Evolutionary conservation across 2,113 vertebrate genomes (phyloP).

Genomic region (Tyrannus savana): DNA sequence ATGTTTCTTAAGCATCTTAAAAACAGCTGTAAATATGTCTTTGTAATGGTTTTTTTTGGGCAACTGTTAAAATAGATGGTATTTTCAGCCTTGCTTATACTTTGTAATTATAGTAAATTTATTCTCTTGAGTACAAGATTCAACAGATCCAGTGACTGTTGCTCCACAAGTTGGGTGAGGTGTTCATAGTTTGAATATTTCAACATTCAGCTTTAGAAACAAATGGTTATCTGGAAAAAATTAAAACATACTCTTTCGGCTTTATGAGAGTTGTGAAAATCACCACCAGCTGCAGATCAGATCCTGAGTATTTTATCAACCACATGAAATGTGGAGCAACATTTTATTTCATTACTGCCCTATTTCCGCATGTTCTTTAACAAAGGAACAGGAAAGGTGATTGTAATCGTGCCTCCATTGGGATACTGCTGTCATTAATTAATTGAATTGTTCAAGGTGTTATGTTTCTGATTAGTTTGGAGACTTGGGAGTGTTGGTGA

Average conservation of each 20-base stretch:
- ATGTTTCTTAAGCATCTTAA: neutral
- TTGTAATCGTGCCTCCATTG: neutral
- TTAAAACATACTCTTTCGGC: neutral
- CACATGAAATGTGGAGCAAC: neutral
- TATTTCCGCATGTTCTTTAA: neutral
- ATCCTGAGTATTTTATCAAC: neutral
- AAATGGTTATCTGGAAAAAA: neutral
- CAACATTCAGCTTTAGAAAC: neutral
- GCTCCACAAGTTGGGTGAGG: neutral
- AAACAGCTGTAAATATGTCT: neutral
- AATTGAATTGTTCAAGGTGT: neutral
- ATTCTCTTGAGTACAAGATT: neutral
- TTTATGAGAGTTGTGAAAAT: neutral
- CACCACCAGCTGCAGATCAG: neutral
- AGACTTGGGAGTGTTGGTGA: constrained; percentile 1
- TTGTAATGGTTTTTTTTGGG: neutral
- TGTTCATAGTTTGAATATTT: neutral
- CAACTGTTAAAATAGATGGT: neutral
- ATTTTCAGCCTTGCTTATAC: neutral
- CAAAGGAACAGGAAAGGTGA: neutral
- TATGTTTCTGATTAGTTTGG: neutral
- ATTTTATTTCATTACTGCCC: neutral
- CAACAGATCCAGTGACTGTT: neutral
- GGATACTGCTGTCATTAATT: neutral
- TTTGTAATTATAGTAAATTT: neutral